phyloP scores from a whole-genome alignment of 2,888 invertebrate species.

The Cosmia pyralina region DNA sequence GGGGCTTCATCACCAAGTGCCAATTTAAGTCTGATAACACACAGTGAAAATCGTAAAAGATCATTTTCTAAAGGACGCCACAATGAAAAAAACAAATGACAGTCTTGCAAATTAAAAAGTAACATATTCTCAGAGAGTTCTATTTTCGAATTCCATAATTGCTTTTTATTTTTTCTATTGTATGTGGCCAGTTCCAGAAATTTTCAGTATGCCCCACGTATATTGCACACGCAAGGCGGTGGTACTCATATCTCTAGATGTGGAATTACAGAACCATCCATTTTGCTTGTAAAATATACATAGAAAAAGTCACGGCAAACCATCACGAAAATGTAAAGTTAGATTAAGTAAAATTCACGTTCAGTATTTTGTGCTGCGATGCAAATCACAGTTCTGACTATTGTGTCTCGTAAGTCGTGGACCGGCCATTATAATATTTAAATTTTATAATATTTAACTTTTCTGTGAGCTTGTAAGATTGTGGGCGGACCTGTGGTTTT shows the following conservation, averaged over 20 bases:
- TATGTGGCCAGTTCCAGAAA: too few species aligned
- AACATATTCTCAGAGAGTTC: too few species aligned
- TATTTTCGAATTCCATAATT: too few species aligned
- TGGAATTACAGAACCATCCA: not conserved
- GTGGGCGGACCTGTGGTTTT: constrained; percentile 57
- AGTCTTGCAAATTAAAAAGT: too few species aligned
- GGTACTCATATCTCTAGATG: not conserved
- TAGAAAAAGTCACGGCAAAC: constrained; percentile 39
- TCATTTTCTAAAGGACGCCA: too few species aligned
- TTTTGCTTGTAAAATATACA: constrained; percentile 20
- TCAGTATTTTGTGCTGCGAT: constrained; percentile 64
- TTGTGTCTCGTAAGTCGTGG: constrained; percentile 64
- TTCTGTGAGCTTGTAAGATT: constrained; percentile 47
- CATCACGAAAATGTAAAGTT: constrained; percentile 44
- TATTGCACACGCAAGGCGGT: too few species aligned
- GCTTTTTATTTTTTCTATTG: too few species aligned
- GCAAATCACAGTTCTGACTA: constrained; percentile 65
- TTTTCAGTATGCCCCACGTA: too few species aligned
- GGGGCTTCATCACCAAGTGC: too few species aligned
- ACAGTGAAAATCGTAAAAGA: too few species aligned
- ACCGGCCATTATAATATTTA: constrained; percentile 71
- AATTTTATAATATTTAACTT: constrained; percentile 66
- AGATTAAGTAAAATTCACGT: constrained; percentile 64
- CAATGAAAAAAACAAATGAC: too few species aligned
- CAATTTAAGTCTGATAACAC: too few species aligned